Evolutionary conservation across 2,113 vertebrate species (phyloP).

Genomic region (Triplophysa tibetana): DNA sequence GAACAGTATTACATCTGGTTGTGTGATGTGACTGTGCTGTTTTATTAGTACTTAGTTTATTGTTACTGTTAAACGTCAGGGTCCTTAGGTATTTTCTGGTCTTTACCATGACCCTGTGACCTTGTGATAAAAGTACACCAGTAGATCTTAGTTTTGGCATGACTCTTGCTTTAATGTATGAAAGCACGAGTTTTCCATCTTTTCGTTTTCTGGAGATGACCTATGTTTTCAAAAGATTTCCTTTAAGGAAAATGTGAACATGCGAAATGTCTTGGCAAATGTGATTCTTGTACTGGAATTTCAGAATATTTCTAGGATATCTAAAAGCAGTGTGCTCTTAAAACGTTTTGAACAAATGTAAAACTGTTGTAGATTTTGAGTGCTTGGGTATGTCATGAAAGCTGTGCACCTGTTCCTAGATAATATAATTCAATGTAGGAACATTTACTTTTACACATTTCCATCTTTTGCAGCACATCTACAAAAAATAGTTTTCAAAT

Average conservation of each 20-base stretch:
- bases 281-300: neutral
- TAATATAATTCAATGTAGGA: neutral
- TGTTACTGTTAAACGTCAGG: neutral
- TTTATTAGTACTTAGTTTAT: neutral
- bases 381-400: conserved; percentile 11
- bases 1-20: neutral
- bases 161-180: conserved; percentile 7
- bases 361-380: neutral
- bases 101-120: conserved; percentile 2
- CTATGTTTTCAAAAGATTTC: neutral
- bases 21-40: neutral
- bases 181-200: neutral
- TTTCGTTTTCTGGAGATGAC: neutral
- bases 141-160: neutral
- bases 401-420: conserved; percentile 16
- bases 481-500: neutral
- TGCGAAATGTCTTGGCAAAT: neutral
- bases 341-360: neutral
- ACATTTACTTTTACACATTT: neutral
- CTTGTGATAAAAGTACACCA: conserved; percentile 2
- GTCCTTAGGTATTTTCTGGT: neutral
- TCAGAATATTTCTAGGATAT: neutral
- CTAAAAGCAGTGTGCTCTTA: neutral
- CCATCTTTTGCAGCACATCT: conserved; percentile 8
- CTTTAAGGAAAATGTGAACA: neutral